Evolutionary conservation across 2,888 invertebrate species (phyloP), one percentile per base, ranked within the genome.

Genomic region (Hyposoter didymator): DNA sequence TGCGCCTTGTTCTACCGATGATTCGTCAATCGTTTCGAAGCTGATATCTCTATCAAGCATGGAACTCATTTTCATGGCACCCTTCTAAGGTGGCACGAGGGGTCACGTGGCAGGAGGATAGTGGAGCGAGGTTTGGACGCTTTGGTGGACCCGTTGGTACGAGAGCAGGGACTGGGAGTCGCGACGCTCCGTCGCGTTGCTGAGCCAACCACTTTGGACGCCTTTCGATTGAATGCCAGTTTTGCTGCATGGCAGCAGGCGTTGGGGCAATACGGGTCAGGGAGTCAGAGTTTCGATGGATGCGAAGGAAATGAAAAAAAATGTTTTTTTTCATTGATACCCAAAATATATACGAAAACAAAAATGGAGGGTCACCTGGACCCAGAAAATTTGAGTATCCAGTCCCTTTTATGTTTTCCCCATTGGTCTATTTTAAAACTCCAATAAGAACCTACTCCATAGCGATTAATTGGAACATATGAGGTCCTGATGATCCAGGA

Each of bases 161-260:
- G 84, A 87, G 87, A 87, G 87, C 87, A 86, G 84, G 69, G 28
- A 79, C 28, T 70, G 62, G 82, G 69, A 69, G 55, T 55, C 49
- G 52, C 72, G 66, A 84, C 76, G 84, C 74, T 78, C 80, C 81
- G 74, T 82, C 84, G 84, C 90, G 92, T 92, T 91, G 90, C 91
- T 89, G 89, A 92, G 92, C 92, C 92, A 91, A 92, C 93, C 91
- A 93, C 93, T 93, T 92, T 92, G 89, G 89, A 89, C 91, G 88
- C 90, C 91, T 88, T 78, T 59, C 82, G 78, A 69, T 78, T 75
- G 82, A 84, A 78, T 47, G 78, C 78, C 64, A 52, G 43, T 76
- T 52, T 43, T 32, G 12, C 19, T 43, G 43, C 19, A 43, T 39
- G 47, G 28, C 19, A 12, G 5, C 28, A 28, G 28, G 28, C 6